Evolutionary conservation across 2,797 vertebrate species (phyloP).

Genomic region (Enteromius unitaeniatus): DNA sequence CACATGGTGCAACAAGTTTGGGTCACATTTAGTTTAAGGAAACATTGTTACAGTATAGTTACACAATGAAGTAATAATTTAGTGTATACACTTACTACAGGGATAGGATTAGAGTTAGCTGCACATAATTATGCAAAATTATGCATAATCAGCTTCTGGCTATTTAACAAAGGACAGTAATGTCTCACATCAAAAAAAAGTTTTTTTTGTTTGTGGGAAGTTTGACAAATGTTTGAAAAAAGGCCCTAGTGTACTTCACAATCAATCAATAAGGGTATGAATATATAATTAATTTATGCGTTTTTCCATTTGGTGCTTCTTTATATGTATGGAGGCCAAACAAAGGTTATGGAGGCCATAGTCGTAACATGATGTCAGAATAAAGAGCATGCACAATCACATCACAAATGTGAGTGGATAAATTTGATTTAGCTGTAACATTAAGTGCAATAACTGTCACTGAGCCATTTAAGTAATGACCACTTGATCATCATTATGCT

Average conservation of each 20-base stretch:
- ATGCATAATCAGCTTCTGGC: neutral
- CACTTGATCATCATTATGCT: constrained; percentile 54
- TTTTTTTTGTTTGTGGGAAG: neutral
- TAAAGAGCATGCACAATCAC: constrained; percentile 14
- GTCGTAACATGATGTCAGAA: neutral
- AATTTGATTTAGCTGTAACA: constrained; percentile 43
- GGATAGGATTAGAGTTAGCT: neutral
- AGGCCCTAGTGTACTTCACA: neutral
- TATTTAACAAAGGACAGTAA: neutral
- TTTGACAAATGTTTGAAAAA: neutral
- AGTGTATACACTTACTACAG: neutral
- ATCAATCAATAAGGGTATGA: neutral
- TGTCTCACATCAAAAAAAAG: too few relatives aligned
- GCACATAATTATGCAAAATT: neutral
- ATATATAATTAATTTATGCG: neutral
- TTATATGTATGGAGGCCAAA: neutral
- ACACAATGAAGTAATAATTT: neutral
- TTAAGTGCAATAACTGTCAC: constrained; percentile 43
- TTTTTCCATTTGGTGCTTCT: neutral
- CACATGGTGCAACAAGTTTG: neutral
- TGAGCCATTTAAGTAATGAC: constrained; percentile 6
- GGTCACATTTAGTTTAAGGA: neutral
- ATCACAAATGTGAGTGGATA: neutral
- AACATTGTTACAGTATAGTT: neutral
- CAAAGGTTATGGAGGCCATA: neutral